Evolutionary conservation across 2,113 vertebrate species (phyloP).

Genomic region (Peromyscus polionotus): DNA sequence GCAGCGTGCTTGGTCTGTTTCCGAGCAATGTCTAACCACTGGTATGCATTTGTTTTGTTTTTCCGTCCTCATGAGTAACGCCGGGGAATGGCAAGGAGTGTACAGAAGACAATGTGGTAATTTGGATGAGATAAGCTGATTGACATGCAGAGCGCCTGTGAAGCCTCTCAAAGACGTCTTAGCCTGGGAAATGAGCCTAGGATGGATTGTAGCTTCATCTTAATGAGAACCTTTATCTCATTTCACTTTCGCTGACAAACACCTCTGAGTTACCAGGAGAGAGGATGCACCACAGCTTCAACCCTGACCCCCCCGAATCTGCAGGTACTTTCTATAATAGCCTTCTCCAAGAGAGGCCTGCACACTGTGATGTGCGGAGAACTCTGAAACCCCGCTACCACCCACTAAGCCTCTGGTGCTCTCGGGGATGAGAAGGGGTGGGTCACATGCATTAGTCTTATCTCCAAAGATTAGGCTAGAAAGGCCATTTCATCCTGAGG

Average conservation of each 20-base stretch:
- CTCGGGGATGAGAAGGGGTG: neutral
- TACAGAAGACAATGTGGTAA: neutral
- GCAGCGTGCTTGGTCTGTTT: neutral
- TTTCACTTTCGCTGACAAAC: neutral
- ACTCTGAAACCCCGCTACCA: neutral
- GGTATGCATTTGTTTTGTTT: neutral
- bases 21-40: neutral
- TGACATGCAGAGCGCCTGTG: neutral
- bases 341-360: accelerated
- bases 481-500: neutral
- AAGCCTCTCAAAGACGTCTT: neutral
- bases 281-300: accelerated
- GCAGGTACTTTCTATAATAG: neutral
- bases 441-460: neutral
- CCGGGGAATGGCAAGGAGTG: neutral
- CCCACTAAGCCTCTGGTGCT: neutral
- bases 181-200: neutral
- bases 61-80: neutral
- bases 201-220: neutral
- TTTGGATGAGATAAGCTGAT: neutral
- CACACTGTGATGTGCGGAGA: neutral
- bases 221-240: neutral
- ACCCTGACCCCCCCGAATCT: too few species aligned
- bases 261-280: neutral
- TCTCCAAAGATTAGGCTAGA: neutral